These are phyloP conservation scores for Chrysaora quinquecirrha DNA, from an alignment of 30 jellyfish, hydroid and myxozoan species.

Conservation along the genomic window DNA sequence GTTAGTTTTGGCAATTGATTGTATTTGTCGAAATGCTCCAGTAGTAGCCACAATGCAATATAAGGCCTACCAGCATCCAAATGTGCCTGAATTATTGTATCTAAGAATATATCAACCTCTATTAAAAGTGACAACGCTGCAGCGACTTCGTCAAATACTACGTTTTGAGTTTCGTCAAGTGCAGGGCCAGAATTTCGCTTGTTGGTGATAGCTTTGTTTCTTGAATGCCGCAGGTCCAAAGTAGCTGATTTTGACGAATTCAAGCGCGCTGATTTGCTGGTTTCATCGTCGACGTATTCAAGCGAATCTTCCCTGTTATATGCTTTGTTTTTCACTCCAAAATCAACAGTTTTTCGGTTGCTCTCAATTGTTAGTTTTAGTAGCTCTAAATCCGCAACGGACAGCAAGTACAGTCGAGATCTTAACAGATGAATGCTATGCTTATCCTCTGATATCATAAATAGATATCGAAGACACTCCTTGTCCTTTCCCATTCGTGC, in stretches of 20 bases:
- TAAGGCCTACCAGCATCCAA: constrained; percentile 42
- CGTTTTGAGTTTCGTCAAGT: no score
- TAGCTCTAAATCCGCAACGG: constrained; percentile 42
- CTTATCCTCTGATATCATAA: neutral
- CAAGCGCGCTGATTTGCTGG: neutral
- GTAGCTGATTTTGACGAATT: constrained; percentile 2
- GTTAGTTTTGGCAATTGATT: constrained; percentile 23
- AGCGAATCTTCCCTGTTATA: constrained; percentile 30
- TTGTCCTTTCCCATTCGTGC: constrained; percentile 62
- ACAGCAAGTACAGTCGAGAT: constrained; percentile 37
- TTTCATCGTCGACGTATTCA: neutral
- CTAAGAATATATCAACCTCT: constrained; percentile 19
- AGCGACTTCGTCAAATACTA: constrained; percentile 26
- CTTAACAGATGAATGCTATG: neutral
- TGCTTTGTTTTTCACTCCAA: constrained; percentile 37
- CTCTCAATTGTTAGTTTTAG: constrained; percentile 42
- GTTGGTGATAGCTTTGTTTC: constrained; percentile 16
- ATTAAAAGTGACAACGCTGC: constrained; percentile 3
- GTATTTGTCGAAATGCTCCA: constrained; percentile 16
- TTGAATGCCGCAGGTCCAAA: constrained; percentile 2
- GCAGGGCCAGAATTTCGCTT: neutral
- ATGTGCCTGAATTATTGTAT: constrained; percentile 14
- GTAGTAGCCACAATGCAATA: constrained; percentile 51
- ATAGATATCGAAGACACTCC: constrained; percentile 38
- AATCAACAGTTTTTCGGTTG: neutral